A percentile compares a stretch with the other conserved stretches of the same genome.
Evolutionary conservation across 1,140 invertebrate species (phyloP).

Genomic region (Scylla paramamosain): DNA sequence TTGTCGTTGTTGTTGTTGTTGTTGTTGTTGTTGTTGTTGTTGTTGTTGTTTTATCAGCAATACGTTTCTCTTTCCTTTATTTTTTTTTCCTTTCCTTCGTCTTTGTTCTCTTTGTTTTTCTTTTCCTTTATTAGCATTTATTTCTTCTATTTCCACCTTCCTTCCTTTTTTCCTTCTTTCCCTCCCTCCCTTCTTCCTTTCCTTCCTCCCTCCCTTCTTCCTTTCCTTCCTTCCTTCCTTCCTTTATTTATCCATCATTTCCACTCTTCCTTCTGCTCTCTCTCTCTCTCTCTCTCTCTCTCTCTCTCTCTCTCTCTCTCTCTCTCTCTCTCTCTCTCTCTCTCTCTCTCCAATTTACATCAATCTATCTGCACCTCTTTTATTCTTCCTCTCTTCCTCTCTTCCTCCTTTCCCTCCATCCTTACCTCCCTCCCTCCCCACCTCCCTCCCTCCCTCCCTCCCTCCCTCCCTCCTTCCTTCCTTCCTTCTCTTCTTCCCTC

Average conservation of each 20-base stretch:
- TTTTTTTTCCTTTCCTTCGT: background rate
- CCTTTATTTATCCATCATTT: background rate
- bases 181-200: background rate
- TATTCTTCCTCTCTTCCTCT: background rate
- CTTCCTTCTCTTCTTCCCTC: background rate
- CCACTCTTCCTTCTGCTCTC: background rate
- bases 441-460: background rate
- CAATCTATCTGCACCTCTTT: background rate
- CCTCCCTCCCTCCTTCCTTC: background rate
- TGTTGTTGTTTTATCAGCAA: no score
- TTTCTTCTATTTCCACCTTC: background rate
- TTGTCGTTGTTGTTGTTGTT: no score
- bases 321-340: conserved; percentile 6
- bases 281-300: conserved; percentile 16
- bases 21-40: no score
- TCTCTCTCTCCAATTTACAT: background rate
- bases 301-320: conserved; percentile 16
- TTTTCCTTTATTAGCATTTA: background rate
- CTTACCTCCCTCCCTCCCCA: background rate
- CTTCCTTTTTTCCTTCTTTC: background rate
- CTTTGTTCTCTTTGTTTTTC: no score
- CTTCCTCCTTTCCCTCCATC: background rate
- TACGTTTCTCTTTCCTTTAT: background rate
- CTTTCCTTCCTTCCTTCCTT: background rate
- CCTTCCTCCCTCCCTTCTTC: background rate